Evolutionary conservation across 1,140 invertebrate genomes (phyloP).

Genomic region (Pseudoatta argentina): DNA sequence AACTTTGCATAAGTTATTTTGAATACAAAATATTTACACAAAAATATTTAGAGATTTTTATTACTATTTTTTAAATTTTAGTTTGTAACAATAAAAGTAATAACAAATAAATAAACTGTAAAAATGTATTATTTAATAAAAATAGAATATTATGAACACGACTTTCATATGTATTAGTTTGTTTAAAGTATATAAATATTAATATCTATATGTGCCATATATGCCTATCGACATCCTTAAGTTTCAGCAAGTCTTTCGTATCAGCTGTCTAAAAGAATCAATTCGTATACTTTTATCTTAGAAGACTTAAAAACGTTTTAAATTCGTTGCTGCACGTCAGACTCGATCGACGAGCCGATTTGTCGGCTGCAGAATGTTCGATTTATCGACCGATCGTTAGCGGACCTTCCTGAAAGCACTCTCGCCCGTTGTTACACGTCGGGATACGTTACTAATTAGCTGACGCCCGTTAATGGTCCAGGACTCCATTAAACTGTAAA

Average conservation of each 20-base stretch:
- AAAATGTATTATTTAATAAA: no score
- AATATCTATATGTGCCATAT: no score
- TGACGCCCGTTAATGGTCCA: conserved; percentile 78
- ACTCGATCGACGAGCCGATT: conserved; percentile 64
- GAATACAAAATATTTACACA: no score
- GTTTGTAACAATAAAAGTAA: no score
- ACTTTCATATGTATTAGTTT: no score
- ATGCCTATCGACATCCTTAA: no score
- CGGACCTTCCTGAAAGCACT: conserved; percentile 40
- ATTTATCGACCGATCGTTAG: conserved; percentile 74
- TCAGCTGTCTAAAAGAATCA: not conserved
- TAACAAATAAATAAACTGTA: no score
- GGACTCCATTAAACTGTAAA: conserved; percentile 80
- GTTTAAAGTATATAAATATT: no score
- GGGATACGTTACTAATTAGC: conserved; percentile 76
- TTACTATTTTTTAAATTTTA: no score
- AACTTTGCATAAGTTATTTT: no score
- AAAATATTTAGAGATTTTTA: no score
- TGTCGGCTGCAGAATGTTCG: conserved; percentile 66
- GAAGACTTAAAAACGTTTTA: conserved; percentile 20
- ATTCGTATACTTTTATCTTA: conserved; percentile 10
- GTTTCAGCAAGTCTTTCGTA: not conserved
- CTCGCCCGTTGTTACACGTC: conserved; percentile 45
- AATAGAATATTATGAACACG: no score
- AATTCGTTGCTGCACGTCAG: conserved; percentile 55